These are phyloP conservation scores for Ifrita kowaldi DNA, from an alignment of 2,113 vertebrate genomes.

Conservation along the genomic window DNA sequence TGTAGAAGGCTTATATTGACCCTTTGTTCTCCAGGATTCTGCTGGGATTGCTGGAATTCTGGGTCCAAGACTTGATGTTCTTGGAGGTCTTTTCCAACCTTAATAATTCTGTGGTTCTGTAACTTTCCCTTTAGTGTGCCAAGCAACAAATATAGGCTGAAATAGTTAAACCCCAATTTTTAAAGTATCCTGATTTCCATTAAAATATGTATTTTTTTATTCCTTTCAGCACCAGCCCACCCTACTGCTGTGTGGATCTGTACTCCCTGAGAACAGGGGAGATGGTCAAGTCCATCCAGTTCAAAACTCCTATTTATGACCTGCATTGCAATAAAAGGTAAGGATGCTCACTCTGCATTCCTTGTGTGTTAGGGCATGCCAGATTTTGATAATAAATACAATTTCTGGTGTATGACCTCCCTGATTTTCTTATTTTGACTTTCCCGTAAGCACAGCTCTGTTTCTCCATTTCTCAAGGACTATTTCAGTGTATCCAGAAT, in stretches of 20 bases:
- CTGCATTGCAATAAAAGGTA: constrained; percentile 96
- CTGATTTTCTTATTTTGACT: background rate
- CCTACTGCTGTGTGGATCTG: constrained; percentile 94
- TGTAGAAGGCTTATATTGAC: background rate
- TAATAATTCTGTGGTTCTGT: background rate
- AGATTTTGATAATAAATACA: background rate
- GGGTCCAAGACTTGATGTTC: background rate
- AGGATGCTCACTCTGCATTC: background rate
- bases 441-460: background rate
- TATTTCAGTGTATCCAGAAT: background rate
- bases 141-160: background rate
- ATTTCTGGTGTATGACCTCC: background rate
- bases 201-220: background rate
- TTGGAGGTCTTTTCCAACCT: background rate
- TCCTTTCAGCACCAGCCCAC: constrained; percentile 85
- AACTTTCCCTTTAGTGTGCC: background rate
- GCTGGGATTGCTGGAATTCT: background rate
- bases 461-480: background rate
- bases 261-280: constrained; percentile 93
- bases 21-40: background rate
- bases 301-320: constrained; percentile 97
- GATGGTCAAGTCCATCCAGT: constrained; percentile 98
- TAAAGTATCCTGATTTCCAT: background rate
- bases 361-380: background rate
- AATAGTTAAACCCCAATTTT: background rate